These are phyloP conservation scores for Coryphaenoides rupestris DNA, from an alignment of 2,113 vertebrate species.

Conservation along the genomic window DNA sequence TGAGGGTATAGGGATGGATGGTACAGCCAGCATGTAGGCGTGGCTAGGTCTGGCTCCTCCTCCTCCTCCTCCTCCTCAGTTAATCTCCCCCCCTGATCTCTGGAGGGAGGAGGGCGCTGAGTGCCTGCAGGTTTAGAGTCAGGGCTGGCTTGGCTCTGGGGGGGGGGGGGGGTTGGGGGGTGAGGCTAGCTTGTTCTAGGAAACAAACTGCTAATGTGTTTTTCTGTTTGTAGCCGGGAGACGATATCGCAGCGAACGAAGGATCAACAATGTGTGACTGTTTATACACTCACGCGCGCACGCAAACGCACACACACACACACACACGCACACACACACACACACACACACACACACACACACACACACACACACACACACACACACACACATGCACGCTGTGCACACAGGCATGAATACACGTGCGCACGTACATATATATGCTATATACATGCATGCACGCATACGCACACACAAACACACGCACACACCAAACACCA, in stretches of 20 bases:
- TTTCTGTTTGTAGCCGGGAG: constrained; percentile 63
- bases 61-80: too few relatives aligned
- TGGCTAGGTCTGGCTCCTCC: constrained; percentile 49
- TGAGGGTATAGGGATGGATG: constrained; percentile 29
- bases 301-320: too few relatives aligned
- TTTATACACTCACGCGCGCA: constrained; percentile 18
- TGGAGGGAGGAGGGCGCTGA: constrained; percentile 49
- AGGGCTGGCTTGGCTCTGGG: not conserved
- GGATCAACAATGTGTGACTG: constrained; percentile 59
- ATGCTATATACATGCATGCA: too few relatives aligned
- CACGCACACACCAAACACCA: too few relatives aligned
- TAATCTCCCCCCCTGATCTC: constrained; percentile 63
- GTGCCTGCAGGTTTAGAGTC: constrained; percentile 36
- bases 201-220: constrained; percentile 70
- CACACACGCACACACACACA: too few relatives aligned
- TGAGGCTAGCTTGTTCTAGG: constrained; percentile 45
- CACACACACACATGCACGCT: too few relatives aligned
- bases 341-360: too few relatives aligned
- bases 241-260: constrained; percentile 55
- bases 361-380: too few relatives aligned
- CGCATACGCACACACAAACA: too few relatives aligned
- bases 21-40: constrained; percentile 35
- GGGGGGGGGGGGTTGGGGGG: constrained; percentile 18
- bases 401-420: too few relatives aligned
- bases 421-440: too few relatives aligned